phyloP scores from a whole-genome alignment of 1,140 invertebrate genomes.

The Adelges cooleyi region DNA sequence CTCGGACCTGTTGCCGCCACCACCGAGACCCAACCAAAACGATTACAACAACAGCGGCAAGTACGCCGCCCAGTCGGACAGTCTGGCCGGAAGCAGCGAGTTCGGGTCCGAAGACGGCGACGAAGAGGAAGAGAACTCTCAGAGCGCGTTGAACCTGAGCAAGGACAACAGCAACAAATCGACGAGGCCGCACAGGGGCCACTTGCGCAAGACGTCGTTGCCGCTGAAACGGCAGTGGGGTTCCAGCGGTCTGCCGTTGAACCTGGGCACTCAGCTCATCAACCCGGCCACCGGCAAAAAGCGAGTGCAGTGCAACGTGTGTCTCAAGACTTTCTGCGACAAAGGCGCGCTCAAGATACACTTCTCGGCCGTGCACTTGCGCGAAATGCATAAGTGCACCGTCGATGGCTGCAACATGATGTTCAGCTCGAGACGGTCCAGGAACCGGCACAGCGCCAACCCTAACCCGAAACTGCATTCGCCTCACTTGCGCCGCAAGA shows the following conservation, averaged over 20 bases:
- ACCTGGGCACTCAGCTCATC: conserved; percentile 77
- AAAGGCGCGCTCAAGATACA: conserved; percentile 99
- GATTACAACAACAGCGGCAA: conserved; percentile 22
- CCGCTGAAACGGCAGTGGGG: conserved; percentile 84
- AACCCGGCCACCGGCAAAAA: conserved; percentile 89
- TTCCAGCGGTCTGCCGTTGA: conserved; percentile 59
- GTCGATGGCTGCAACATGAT: conserved; percentile 98
- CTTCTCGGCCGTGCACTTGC: conserved; percentile 94
- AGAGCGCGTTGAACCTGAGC: conserved; percentile 57
- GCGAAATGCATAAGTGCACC: conserved; percentile 99
- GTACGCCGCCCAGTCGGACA: neutral
- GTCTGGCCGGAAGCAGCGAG: conserved; percentile 39
- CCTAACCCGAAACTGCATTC: conserved; percentile 97
- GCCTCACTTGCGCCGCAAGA: conserved; percentile 80
- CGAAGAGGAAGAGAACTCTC: conserved; percentile 48
- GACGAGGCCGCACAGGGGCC: conserved; percentile 38
- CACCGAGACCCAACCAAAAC: conserved; percentile 24
- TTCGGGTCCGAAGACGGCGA: conserved; percentile 52
- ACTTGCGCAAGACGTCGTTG: conserved; percentile 60
- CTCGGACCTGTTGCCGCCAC: conserved; percentile 34
- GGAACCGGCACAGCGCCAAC: conserved; percentile 94
- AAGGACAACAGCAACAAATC: conserved; percentile 36
- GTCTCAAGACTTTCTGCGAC: conserved; percentile 98
- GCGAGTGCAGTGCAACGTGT: conserved; percentile 94
- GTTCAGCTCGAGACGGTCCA: conserved; percentile 90